Evolutionary conservation across 2,888 invertebrate genomes (phyloP).

Genomic region (Hemithea aestivaria): DNA sequence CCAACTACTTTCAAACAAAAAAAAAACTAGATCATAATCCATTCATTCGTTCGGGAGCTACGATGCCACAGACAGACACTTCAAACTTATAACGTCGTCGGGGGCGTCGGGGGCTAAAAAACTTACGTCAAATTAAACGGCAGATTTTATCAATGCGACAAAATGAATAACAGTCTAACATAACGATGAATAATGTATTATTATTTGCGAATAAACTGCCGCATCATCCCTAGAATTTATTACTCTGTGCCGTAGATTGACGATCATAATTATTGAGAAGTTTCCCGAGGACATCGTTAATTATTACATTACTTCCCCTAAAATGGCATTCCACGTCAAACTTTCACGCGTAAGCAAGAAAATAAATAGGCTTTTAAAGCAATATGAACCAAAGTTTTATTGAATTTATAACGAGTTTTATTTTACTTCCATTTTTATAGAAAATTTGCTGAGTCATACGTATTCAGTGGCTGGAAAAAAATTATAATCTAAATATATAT

Average conservation of each 20-base stretch:
- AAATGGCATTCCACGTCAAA: conserved; percentile 15
- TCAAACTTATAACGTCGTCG: no score
- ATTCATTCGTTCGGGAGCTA: no score
- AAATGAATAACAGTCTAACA: conserved; percentile 10
- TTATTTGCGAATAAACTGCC: conserved; percentile 8
- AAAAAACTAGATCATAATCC: no score
- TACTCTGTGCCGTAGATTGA: conserved; percentile 21
- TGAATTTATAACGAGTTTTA: conserved; percentile 8
- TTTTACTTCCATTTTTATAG: no score
- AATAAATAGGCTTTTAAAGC: conserved; percentile 17
- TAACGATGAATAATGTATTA: conserved; percentile 15
- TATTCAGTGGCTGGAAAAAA: no score
- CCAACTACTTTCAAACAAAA: no score
- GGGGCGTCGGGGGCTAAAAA: no score
- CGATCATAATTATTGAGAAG: conserved; percentile 27
- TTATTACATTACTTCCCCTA: conserved; percentile 19
- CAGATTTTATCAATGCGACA: conserved; percentile 6
- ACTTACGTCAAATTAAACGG: background rate
- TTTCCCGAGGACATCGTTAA: conserved; percentile 19
- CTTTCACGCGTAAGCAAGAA: conserved; percentile 8
- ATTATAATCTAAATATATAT: no score
- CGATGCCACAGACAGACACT: no score
- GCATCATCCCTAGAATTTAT: conserved; percentile 12
- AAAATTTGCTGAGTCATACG: no score
- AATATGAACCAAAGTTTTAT: conserved; percentile 12